These are phyloP conservation scores for Drosophila truncata DNA, from an alignment of 1,140 invertebrate species.

Conservation along the genomic window DNA sequence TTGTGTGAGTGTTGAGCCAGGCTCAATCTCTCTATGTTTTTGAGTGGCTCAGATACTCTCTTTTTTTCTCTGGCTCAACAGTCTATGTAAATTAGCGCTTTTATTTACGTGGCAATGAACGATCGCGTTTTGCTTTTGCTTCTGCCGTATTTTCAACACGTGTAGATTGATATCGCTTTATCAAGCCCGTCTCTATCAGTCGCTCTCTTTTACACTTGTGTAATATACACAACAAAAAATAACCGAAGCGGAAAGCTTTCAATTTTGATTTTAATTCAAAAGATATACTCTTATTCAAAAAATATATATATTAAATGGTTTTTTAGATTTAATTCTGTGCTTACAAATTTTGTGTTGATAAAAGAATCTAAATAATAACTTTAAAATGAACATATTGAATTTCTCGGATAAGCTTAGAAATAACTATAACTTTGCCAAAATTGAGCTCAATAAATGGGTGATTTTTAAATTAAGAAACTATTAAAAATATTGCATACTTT, in stretches of 20 bases:
- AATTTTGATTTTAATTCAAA: no score
- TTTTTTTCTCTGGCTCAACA: neutral
- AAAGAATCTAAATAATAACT: no score
- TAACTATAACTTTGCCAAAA: no score
- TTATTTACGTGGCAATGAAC: slow-evolving; percentile 66
- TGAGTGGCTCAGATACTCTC: slow-evolving; percentile 3
- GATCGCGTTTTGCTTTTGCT: slow-evolving; percentile 47
- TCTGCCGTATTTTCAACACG: slow-evolving; percentile 35
- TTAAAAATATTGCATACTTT: no score
- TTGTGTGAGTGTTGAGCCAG: slow-evolving; percentile 16
- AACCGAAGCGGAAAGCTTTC: neutral
- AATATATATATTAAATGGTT: no score
- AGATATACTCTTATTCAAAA: no score
- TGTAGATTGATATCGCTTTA: slow-evolving; percentile 45
- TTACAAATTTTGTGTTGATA: no score
- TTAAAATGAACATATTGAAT: no score
- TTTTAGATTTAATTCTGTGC: no score
- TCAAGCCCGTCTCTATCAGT: slow-evolving; percentile 43
- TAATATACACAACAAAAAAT: slow-evolving; percentile 1
- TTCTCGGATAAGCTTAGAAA: no score
- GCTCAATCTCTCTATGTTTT: neutral
- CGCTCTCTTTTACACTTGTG: slow-evolving; percentile 5
- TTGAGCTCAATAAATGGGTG: no score
- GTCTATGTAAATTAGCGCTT: slow-evolving; percentile 48
- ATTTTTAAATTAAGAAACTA: no score